These are phyloP conservation scores for Myanophis thanlyinensis DNA, from an alignment of 2,113 vertebrate species.

Conservation along the genomic window DNA sequence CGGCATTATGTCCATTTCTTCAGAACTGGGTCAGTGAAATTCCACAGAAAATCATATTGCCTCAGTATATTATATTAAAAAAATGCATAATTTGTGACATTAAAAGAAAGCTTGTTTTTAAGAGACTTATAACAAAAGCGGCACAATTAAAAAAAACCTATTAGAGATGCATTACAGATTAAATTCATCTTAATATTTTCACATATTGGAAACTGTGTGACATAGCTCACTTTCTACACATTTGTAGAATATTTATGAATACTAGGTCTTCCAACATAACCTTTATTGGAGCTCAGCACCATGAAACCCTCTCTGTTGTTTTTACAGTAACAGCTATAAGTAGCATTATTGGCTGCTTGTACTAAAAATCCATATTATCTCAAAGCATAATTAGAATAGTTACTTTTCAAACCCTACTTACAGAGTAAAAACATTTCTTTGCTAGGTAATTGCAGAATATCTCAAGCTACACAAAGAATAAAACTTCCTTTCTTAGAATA, in stretches of 20 bases:
- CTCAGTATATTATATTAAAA: background rate
- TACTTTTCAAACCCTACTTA: background rate
- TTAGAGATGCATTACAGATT: background rate
- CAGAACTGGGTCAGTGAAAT: background rate
- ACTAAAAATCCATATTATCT: background rate
- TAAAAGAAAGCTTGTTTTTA: background rate
- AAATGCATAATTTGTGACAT: background rate
- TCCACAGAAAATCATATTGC: background rate
- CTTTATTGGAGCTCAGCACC: background rate
- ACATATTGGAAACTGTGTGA: background rate
- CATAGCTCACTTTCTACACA: background rate
- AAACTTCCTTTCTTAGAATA: background rate
- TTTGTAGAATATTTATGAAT: background rate
- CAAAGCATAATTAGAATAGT: background rate
- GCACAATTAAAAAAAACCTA: background rate
- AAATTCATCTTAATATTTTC: background rate
- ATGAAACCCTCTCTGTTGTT: background rate
- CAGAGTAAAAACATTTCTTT: background rate
- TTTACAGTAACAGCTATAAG: background rate
- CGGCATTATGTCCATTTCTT: too few species aligned
- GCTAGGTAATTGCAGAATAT: background rate
- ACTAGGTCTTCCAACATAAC: background rate
- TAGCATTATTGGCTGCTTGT: background rate
- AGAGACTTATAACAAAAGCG: background rate
- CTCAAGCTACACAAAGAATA: background rate